Conservation (phyloP, 2,888 invertebrate species). For the Phasia obesa region DNA sequence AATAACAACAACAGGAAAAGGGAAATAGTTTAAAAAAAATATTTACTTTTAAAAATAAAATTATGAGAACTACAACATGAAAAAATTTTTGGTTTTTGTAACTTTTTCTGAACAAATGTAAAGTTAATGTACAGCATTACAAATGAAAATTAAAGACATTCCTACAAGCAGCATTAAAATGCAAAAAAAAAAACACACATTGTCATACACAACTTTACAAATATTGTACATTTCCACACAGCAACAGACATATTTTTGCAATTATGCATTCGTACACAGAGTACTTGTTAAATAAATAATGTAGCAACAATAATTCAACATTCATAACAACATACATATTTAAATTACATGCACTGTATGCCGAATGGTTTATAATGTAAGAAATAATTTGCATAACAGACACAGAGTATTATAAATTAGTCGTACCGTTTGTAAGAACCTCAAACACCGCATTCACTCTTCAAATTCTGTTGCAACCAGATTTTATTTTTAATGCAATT, state of each 20-base stretch:
- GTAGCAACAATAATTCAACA: slow-evolving; percentile 17
- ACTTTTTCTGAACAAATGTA: slow-evolving; percentile 25
- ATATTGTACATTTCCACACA: background rate
- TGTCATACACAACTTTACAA: background rate
- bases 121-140: slow-evolving; percentile 39
- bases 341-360: slow-evolving; percentile 16
- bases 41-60: slow-evolving; percentile 32
- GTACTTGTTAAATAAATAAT: slow-evolving; percentile 50
- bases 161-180: slow-evolving; percentile 6
- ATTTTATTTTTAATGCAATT: background rate
- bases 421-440: slow-evolving; percentile 14
- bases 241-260: slow-evolving; percentile 1
- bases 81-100: slow-evolving; percentile 2
- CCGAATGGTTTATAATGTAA: slow-evolving; percentile 19
- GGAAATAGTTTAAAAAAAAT: slow-evolving; percentile 29
- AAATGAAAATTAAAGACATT: slow-evolving; percentile 42
- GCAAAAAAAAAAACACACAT: background rate
- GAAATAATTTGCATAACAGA: slow-evolving; percentile 16
- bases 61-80: background rate
- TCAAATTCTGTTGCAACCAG: too few relatives aligned
- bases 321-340: background rate
- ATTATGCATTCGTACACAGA: slow-evolving; percentile 18
- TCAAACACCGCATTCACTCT: too few relatives aligned
- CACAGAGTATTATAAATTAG: slow-evolving; percentile 12
- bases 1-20: background rate